Evolutionary conservation across 2,113 vertebrate species (phyloP), one percentile per base, ranked within the genome.

Genomic region (Diphyllodes magnificus): DNA sequence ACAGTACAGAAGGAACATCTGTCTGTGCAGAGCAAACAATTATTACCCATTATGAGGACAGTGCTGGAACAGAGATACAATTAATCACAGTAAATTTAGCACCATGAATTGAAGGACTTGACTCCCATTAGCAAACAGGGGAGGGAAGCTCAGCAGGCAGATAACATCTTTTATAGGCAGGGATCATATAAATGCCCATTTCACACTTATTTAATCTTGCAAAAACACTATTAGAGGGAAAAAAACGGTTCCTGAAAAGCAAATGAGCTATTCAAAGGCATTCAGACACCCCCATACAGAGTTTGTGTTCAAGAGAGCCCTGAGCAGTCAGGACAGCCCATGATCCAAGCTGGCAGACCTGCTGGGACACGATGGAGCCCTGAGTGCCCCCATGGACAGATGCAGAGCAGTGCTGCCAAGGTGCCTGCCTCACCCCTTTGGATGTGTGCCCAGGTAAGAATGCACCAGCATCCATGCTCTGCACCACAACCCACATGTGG

Each of bases 71-170:
- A 92, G 22, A 93, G 51, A 89, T 64, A 65, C 40, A 91, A 96
- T 92, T 83, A 92, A 88, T 93, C 91, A 91, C 51, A 82, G 60
- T 79, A 76, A 82, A 89, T 92, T 86, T 94, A 68, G n/a, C 86
- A 84, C 40, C n/a, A 75, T 84, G 77, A 90, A 90, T 89, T 75
- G 65, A 86, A 89, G 57, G 44, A 84, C 61, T 94, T 7, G 5
- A 71, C 53, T 86, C n/a, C 31, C 57, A 84, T 86, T 81, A 93
- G 37, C 80, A 93, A 93, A 78, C 12, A 93, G 30, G n/a, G n/a
- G 51, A 81, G 64, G 50, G 64, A 86, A 88, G 54, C 20, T 94
- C 76, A 70, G 71, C 49, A 77, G 69, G 80, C 66, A 89, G 80
- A 89, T 88, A 86, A 60, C 13, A 84, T 86, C 83, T 88, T 81